These are phyloP conservation scores for Kobus ellipsiprymnus DNA, from an alignment of 2,113 vertebrate species.

Conservation along the genomic window DNA sequence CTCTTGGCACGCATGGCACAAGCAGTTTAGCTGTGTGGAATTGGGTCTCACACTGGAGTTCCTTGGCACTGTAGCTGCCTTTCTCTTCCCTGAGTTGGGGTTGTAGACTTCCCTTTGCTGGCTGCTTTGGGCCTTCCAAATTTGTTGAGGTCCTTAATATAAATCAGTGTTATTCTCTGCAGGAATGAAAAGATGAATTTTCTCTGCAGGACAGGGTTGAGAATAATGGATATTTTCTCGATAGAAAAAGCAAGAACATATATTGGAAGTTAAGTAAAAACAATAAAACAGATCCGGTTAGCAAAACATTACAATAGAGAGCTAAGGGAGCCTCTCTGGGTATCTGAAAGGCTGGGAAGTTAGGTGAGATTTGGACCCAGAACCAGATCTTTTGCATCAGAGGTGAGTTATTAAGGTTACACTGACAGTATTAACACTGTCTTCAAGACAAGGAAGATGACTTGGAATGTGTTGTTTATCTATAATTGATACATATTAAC, in stretches of 20 bases:
- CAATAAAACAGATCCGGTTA: not conserved
- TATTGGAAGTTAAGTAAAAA: slow-evolving; percentile 23
- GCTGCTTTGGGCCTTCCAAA: not conserved
- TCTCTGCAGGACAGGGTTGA: not conserved
- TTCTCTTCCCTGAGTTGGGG: not conserved
- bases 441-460: not conserved
- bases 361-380: not conserved
- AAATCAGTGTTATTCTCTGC: not conserved
- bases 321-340: not conserved
- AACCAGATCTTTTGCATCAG: not conserved
- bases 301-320: not conserved
- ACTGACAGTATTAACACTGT: not conserved
- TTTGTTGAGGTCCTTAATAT: not conserved
- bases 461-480: not conserved
- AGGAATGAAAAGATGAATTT: not conserved
- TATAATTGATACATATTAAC: not conserved
- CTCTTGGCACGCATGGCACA: slow-evolving; percentile 16
- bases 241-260: slow-evolving; percentile 19
- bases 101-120: not conserved
- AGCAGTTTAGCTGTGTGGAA: slow-evolving; percentile 28
- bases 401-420: not conserved
- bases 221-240: slow-evolving; percentile 10
- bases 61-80: not conserved
- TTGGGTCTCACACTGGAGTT: slow-evolving; percentile 18
- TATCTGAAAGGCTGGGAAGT: not conserved